These are phyloP conservation scores for Drosophila dunni DNA, from an alignment of 1,140 invertebrate genomes.

Conservation along the genomic window DNA sequence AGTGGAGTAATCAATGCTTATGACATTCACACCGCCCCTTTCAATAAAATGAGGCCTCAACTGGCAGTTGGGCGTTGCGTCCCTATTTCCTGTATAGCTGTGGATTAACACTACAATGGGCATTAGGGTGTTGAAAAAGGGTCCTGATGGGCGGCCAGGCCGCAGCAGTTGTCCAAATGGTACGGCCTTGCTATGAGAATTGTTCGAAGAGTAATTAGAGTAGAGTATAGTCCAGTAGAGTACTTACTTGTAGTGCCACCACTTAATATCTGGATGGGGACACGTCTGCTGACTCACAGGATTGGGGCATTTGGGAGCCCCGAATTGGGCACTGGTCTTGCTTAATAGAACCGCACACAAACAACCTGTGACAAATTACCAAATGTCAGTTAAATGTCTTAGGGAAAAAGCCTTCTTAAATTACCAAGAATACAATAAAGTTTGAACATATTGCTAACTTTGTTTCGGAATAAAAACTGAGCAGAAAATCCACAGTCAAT, in stretches of 20 bases:
- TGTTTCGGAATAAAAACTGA: neutral
- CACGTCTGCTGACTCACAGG: neutral
- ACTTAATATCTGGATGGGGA: slow-evolving; percentile 8
- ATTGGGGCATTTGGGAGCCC: neutral
- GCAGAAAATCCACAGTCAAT: neutral
- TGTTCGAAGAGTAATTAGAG: neutral
- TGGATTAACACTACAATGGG: slow-evolving; percentile 8
- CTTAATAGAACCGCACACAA: neutral
- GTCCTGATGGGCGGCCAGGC: neutral
- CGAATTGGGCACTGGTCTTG: neutral
- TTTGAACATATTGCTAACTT: neutral
- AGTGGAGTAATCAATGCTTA: neutral
- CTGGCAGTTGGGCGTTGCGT: neutral
- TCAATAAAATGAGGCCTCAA: neutral
- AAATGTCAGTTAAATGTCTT: neutral
- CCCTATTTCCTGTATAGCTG: neutral
- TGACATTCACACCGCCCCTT: neutral
- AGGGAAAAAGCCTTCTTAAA: neutral
- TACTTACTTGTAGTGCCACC: slow-evolving; percentile 1
- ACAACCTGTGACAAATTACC: neutral
- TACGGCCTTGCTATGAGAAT: neutral
- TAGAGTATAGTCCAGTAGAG: neutral
- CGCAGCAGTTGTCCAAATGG: neutral
- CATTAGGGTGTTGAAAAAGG: neutral
- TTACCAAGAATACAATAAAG: neutral